These are phyloP conservation scores for Lymantria monacha DNA, from an alignment of 2,888 invertebrate genomes.

Conservation along the genomic window DNA sequence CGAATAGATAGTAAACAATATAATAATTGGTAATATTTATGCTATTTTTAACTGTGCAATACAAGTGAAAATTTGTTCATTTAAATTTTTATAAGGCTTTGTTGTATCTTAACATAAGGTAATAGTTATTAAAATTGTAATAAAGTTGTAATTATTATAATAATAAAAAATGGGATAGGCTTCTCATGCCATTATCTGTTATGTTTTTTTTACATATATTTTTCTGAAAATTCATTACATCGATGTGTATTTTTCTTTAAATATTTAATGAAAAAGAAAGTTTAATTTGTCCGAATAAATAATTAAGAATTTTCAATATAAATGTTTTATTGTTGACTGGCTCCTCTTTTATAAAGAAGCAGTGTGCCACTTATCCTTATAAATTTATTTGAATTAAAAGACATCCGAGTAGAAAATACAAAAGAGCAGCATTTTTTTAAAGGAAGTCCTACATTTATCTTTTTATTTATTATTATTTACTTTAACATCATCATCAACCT, in stretches of 20 bases:
- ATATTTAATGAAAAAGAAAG: slow-evolving; percentile 55
- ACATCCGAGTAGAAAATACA: too few species aligned
- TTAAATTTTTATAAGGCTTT: slow-evolving; percentile 59
- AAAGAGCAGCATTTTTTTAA: too few species aligned
- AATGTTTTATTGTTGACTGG: slow-evolving; percentile 48
- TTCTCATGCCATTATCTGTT: slow-evolving; percentile 70
- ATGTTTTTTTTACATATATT: slow-evolving; percentile 56
- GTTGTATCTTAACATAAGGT: slow-evolving; percentile 41
- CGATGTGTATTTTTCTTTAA: slow-evolving; percentile 55
- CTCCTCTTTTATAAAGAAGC: background rate
- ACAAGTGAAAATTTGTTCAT: slow-evolving; percentile 66
- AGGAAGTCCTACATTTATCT: too few species aligned
- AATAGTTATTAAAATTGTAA: slow-evolving; percentile 67
- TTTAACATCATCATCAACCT: too few species aligned
- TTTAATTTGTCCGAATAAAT: slow-evolving; percentile 77
- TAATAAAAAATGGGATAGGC: slow-evolving; percentile 64
- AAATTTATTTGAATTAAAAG: too few species aligned
- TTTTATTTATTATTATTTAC: too few species aligned
- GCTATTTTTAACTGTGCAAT: slow-evolving; percentile 75
- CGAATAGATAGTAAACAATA: slow-evolving; percentile 51
- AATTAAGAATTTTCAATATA: slow-evolving; percentile 73
- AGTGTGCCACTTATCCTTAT: too few species aligned
- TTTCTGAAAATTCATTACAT: slow-evolving; percentile 42
- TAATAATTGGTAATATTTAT: slow-evolving; percentile 65
- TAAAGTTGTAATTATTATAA: slow-evolving; percentile 68